phyloP scores from a whole-genome alignment of 2,888 invertebrate genomes.

The Leptarthrus brevirostris region DNA sequence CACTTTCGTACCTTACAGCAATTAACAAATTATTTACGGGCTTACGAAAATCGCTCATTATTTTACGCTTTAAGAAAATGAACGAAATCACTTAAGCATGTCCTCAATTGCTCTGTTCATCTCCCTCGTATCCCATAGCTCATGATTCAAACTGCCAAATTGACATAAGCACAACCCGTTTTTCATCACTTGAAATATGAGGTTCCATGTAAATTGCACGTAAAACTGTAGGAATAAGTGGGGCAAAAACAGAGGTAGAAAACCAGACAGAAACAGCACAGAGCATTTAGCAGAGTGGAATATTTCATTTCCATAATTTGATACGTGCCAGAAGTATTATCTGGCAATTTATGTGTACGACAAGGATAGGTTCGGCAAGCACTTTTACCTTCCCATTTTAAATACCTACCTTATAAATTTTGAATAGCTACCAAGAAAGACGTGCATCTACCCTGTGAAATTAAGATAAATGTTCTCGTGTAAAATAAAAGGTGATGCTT shows the following conservation, averaged over 20 bases:
- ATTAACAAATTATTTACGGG: conserved; percentile 1
- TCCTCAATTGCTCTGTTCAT: background rate
- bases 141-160: conserved; percentile 42
- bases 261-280: conserved; percentile 1
- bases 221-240: conserved; percentile 17
- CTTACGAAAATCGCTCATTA: conserved; percentile 27
- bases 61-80: conserved; percentile 30
- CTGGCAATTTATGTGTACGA: conserved; percentile 34
- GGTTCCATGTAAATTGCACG: conserved; percentile 37
- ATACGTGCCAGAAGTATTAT: conserved; percentile 45
- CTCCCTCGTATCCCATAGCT: conserved; percentile 12
- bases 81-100: conserved; percentile 18
- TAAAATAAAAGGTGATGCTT: conserved; percentile 22
- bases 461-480: conserved; percentile 9
- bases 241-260: background rate
- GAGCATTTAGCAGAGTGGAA: conserved; percentile 31
- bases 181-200: conserved; percentile 44
- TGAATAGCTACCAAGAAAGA: background rate
- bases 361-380: conserved; percentile 28
- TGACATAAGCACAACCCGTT: conserved; percentile 44
- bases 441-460: conserved; percentile 1
- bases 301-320: conserved; percentile 41
- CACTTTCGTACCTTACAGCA: too few relatives aligned
- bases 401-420: conserved; percentile 22
- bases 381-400: conserved; percentile 6